phyloP scores from a whole-genome alignment of 2,888 invertebrate genomes.

The Heteropelma amictum region DNA sequence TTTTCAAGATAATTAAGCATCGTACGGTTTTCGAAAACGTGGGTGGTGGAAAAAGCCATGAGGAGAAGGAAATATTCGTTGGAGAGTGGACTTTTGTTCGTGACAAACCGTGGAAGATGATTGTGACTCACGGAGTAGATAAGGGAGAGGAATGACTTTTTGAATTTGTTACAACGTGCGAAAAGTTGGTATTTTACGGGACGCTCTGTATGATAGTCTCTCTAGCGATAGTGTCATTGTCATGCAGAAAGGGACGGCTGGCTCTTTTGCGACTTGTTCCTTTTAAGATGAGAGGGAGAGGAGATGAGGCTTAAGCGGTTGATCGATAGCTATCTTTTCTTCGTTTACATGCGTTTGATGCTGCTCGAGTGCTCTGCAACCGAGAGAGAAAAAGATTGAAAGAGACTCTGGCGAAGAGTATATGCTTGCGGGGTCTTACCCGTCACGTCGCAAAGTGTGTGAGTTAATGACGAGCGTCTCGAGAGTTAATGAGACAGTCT shows the following conservation, averaged over 20 bases:
- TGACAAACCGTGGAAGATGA: no score
- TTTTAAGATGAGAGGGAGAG: slow-evolving; percentile 34
- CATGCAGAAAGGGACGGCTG: neutral
- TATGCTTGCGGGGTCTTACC: slow-evolving; percentile 31
- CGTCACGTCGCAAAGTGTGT: neutral
- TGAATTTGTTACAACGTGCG: no score
- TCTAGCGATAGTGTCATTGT: no score
- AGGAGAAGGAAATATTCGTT: no score
- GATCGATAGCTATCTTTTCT: slow-evolving; percentile 60
- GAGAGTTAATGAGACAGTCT: slow-evolving; percentile 66
- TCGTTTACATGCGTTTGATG: slow-evolving; percentile 62
- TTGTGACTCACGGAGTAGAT: neutral
- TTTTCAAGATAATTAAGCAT: neutral
- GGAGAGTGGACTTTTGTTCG: no score
- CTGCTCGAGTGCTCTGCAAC: slow-evolving; percentile 57
- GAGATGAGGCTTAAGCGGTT: slow-evolving; percentile 53
- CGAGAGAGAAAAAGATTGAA: slow-evolving; percentile 14
- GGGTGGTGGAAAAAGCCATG: no score
- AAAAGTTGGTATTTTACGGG: no score
- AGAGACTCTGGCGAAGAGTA: slow-evolving; percentile 24
- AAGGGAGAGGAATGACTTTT: neutral
- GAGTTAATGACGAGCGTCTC: slow-evolving; percentile 64
- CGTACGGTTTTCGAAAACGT: no score
- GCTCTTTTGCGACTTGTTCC: slow-evolving; percentile 11
- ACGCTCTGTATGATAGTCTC: no score